These are phyloP conservation scores for Arenicola marina DNA, from an alignment of 2,888 invertebrate species.

Conservation along the genomic window DNA sequence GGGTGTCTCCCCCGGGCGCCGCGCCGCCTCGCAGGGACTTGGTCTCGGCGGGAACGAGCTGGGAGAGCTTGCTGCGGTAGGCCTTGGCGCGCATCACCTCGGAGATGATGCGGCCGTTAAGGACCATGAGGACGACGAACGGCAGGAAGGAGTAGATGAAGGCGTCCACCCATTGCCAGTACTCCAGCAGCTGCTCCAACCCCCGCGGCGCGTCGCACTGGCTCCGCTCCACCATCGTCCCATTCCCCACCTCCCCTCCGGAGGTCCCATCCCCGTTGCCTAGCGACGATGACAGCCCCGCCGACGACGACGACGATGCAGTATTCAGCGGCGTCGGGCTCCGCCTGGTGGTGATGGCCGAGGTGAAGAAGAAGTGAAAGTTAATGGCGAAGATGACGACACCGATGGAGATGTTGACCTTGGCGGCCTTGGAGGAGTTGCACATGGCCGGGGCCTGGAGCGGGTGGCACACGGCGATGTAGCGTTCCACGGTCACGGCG, in stretches of 20 bases:
- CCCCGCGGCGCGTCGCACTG: constrained; percentile 20
- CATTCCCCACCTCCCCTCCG: too few species aligned
- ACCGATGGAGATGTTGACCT: constrained; percentile 39
- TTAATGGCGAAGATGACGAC: constrained; percentile 44
- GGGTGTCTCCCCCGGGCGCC: background rate
- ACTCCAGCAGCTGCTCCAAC: constrained; percentile 32
- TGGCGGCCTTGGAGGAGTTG: constrained; percentile 40
- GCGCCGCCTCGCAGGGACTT: background rate
- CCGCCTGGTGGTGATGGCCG: too few species aligned
- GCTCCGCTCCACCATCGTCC: too few species aligned
- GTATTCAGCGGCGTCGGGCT: too few species aligned
- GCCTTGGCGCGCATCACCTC: constrained; percentile 42
- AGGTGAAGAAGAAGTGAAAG: constrained; percentile 52
- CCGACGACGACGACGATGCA: too few species aligned
- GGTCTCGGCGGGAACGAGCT: background rate
- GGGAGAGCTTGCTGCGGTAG: background rate
- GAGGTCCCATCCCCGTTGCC: background rate
- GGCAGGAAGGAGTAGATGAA: constrained; percentile 51
- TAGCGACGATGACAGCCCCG: background rate
- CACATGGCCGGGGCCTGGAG: constrained; percentile 47
- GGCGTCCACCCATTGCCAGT: constrained; percentile 56
- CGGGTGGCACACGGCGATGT: constrained; percentile 49
- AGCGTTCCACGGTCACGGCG: constrained; percentile 55
- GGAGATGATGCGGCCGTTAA: constrained; percentile 50
- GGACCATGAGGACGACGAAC: constrained; percentile 43